Percentiles rank a stretch among this genome's conserved stretches.
Evolutionary conservation across 2,888 invertebrate species (phyloP).

Genomic region (Drosophila melanosoma): DNA sequence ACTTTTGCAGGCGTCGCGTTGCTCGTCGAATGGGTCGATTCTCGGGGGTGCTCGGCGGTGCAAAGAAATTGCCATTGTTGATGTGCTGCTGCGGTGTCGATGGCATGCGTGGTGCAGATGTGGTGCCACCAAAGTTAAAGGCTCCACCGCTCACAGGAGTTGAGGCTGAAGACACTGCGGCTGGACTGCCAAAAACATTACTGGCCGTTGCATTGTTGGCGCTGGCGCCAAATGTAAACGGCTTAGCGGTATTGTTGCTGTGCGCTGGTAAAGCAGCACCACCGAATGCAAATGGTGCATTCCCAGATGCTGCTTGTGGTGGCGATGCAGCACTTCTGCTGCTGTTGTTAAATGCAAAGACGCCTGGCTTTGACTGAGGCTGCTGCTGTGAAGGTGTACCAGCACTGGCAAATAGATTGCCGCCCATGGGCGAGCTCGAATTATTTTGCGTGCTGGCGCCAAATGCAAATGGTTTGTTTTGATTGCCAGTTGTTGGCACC

Average conservation of each 20-base stretch:
- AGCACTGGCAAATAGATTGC: constrained; percentile 67
- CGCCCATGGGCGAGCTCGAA: constrained; percentile 23
- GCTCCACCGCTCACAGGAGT: constrained; percentile 31
- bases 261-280: constrained; percentile 16
- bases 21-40: constrained; percentile 77
- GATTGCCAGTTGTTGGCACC: constrained; percentile 27
- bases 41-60: constrained; percentile 54
- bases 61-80: constrained; percentile 68
- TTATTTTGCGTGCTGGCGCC: constrained; percentile 31
- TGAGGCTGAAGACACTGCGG: constrained; percentile 12
- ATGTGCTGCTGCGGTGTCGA: constrained; percentile 48
- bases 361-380: constrained; percentile 39
- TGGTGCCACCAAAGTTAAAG: constrained; percentile 62
- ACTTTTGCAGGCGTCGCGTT: constrained; percentile 80
- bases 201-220: constrained; percentile 4
- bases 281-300: constrained; percentile 67
- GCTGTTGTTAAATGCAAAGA: constrained; percentile 60
- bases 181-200: constrained; percentile 58
- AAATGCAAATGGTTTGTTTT: constrained; percentile 66
- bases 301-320: constrained; percentile 8
- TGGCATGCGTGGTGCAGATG: constrained; percentile 35
- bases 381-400: constrained; percentile 45
- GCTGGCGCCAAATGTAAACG: constrained; percentile 63
- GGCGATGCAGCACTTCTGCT: constrained; percentile 17
- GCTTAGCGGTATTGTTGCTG: constrained; percentile 45